Conservation (phyloP, 1,140 invertebrate genomes). For the Achroia grisella region DNA sequence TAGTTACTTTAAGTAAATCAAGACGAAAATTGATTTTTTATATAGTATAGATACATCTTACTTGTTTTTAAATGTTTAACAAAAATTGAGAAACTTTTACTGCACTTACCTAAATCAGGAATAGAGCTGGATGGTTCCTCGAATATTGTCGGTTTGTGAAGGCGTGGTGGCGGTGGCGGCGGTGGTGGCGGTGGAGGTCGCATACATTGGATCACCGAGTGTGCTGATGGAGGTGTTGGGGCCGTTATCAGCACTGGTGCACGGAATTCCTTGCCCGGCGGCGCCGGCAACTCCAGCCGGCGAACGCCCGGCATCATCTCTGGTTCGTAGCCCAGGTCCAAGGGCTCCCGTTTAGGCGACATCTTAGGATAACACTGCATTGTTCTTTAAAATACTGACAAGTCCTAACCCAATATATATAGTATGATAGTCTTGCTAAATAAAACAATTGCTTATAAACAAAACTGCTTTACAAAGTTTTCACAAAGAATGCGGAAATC, state of each 20-base stretch:
- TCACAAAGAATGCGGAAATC: constrained; percentile 25
- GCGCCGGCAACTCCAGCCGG: constrained; percentile 63
- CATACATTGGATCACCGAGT: constrained; percentile 74
- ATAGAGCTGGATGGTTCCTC: constrained; percentile 89
- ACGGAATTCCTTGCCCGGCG: constrained; percentile 65
- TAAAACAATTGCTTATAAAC: constrained; percentile 17
- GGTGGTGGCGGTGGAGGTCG: constrained; percentile 75
- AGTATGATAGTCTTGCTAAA: constrained; percentile 18
- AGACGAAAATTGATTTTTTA: too few species aligned
- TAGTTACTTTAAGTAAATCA: too few species aligned
- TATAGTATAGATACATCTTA: too few species aligned
- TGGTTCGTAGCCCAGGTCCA: constrained; percentile 42
- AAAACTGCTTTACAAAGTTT: constrained; percentile 16
- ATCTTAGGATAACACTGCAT: constrained; percentile 66
- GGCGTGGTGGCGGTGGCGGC: constrained; percentile 65
- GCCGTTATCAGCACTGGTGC: constrained; percentile 57
- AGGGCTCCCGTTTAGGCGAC: constrained; percentile 55
- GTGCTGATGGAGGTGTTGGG: constrained; percentile 65
- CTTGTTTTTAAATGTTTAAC: background rate
- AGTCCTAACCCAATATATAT: too few species aligned
- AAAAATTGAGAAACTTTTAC: background rate
- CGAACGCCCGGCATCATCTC: constrained; percentile 54
- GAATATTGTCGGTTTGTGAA: constrained; percentile 61
- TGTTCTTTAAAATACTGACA: constrained; percentile 23
- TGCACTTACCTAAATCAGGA: constrained; percentile 85